Evolutionary conservation across 2,888 invertebrate species (phyloP).

Genomic region (Hartigia nigra): DNA sequence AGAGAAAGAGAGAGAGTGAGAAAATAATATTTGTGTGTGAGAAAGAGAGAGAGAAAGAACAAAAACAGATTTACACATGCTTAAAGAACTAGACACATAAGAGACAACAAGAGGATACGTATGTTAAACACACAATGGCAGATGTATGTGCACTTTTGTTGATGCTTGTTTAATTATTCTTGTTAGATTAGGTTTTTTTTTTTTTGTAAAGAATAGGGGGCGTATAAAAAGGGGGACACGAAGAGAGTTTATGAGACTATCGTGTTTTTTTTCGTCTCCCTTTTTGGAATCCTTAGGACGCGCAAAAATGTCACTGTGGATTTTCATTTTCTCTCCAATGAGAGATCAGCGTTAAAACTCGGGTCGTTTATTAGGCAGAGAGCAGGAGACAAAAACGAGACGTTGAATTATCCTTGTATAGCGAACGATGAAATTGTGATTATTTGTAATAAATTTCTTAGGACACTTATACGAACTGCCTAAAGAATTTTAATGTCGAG

Average conservation of each 20-base stretch:
- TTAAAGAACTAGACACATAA: background rate
- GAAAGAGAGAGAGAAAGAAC: background rate
- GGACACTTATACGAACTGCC: conserved; percentile 48
- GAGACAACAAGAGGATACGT: conserved; percentile 1
- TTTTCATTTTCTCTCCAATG: background rate
- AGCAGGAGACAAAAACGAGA: conserved; percentile 14
- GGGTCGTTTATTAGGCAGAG: background rate
- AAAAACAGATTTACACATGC: background rate
- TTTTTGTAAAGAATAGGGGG: conserved; percentile 21
- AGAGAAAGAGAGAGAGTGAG: background rate
- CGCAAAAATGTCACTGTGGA: background rate
- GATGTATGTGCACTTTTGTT: conserved; percentile 52
- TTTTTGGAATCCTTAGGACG: background rate
- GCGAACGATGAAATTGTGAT: conserved; percentile 49
- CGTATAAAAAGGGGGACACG: conserved; percentile 16
- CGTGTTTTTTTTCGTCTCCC: background rate
- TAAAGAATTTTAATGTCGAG: conserved; percentile 44
- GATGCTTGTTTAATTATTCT: conserved; percentile 54
- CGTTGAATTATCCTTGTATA: conserved; percentile 31
- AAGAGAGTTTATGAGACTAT: background rate
- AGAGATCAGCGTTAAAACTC: background rate
- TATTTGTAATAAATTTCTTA: conserved; percentile 54
- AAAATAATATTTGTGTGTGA: background rate
- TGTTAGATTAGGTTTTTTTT: conserved; percentile 33
- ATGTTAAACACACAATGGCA: conserved; percentile 16